Conservation (phyloP, 2,888 invertebrate species). For the Ethmia dodecea region DNA sequence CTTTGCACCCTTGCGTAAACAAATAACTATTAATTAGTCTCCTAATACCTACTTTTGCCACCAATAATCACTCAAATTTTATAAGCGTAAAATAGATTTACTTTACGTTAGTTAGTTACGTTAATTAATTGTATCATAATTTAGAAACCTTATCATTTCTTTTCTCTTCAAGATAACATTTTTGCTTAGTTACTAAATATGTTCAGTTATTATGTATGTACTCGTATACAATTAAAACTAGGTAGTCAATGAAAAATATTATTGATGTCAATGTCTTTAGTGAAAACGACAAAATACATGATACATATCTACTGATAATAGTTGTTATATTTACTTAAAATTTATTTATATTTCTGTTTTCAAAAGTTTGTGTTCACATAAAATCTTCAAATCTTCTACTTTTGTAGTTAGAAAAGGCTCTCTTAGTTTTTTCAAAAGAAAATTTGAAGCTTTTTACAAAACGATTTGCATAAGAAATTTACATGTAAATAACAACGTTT, state of each 20-base stretch:
- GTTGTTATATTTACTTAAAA: slow-evolving; percentile 14
- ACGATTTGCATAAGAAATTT: no score
- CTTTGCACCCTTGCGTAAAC: no score
- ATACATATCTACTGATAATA: slow-evolving; percentile 42
- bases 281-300: slow-evolving; percentile 36
- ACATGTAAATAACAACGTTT: slow-evolving; percentile 41
- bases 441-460: slow-evolving; percentile 21
- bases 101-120: no score
- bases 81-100: no score
- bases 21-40: no score
- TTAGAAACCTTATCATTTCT: no score
- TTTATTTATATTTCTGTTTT: slow-evolving; percentile 2
- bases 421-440: slow-evolving; percentile 4
- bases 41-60: no score
- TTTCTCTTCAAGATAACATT: no score
- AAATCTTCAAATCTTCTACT: slow-evolving; percentile 4
- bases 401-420: slow-evolving; percentile 13
- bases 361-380: neutral
- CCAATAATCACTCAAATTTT: no score
- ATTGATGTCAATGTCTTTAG: slow-evolving; percentile 27
- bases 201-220: no score
- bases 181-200: no score
- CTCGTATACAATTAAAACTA: slow-evolving; percentile 14
- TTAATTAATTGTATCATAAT: no score
- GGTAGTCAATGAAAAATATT: slow-evolving; percentile 29